Evolutionary conservation across 2,797 vertebrate species (phyloP).

Genomic region (Lophius americanus): DNA sequence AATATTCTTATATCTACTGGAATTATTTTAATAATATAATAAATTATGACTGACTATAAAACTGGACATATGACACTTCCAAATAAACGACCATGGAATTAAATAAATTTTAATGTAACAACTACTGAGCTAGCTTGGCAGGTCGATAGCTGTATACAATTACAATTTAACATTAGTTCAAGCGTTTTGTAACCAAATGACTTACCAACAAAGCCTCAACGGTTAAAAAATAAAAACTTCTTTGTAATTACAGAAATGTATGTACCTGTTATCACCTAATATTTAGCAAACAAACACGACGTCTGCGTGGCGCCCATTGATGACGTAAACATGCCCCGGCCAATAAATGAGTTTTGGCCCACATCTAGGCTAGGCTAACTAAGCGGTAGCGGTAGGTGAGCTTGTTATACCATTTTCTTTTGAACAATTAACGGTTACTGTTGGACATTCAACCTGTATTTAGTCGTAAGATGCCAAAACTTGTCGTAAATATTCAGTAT

Average conservation of each 20-base stretch:
- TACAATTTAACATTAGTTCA: not conserved
- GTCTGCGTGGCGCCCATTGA: conserved; percentile 47
- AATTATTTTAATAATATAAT: no score
- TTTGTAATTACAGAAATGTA: not conserved
- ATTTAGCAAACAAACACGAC: conserved; percentile 26
- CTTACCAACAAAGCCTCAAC: conserved; percentile 20
- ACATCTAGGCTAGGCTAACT: conserved; percentile 54
- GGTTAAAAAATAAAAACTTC: not conserved
- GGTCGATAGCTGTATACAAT: not conserved
- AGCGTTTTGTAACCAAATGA: rapidly evolving
- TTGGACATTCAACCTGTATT: rapidly evolving
- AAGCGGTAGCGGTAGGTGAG: conserved; percentile 43
- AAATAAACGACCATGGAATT: no score
- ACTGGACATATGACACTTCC: no score
- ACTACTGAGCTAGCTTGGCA: not conserved
- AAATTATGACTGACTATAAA: no score
- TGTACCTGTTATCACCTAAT: not conserved
- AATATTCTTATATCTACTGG: no score
- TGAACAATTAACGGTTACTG: not conserved
- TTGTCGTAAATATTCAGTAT: not conserved
- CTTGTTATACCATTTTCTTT: conserved; percentile 4
- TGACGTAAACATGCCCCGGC: conserved; percentile 27
- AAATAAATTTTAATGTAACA: not conserved
- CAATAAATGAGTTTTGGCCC: conserved; percentile 38
- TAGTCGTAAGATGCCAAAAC: rapidly evolving